Conservation (phyloP, 2,113 vertebrate genomes). For the Mandrillus leucophaeus region DNA sequence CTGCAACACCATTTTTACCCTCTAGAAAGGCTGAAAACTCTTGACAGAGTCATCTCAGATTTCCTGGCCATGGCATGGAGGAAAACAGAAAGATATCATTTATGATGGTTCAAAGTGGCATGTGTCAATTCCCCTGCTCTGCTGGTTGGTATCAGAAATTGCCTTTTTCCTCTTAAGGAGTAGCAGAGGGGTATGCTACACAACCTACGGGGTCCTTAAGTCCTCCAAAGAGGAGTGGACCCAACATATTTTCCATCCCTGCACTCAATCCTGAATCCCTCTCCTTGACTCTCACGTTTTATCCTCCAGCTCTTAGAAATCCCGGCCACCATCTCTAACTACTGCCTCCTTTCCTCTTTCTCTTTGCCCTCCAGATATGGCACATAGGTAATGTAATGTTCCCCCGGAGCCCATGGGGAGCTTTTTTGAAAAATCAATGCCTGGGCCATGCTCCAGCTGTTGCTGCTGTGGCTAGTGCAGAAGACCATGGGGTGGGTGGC, state of each 20-base stretch:
- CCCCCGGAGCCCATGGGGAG: not conserved
- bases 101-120: not conserved
- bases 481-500: not conserved
- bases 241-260: not conserved
- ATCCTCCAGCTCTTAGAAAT: too few relatives aligned
- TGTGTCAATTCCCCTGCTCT: not conserved
- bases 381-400: not conserved
- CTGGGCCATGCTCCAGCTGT: not conserved
- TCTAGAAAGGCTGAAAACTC: not conserved
- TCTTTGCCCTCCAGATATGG: not conserved
- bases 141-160: not conserved
- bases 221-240: not conserved
- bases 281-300: not conserved
- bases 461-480: not conserved
- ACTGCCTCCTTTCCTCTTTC: not conserved
- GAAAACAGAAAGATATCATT: not conserved
- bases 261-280: not conserved
- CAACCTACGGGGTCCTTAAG: not conserved
- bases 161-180: not conserved
- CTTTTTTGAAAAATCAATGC: not conserved
- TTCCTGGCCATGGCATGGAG: not conserved
- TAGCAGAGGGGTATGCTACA: rapidly evolving
- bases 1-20: rapidly evolving
- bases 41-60: not conserved
- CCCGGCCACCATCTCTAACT: not conserved